Percentiles rank a stretch among this genome's conserved stretches.
These are phyloP conservation scores for Xyrauchen texanus DNA, from an alignment of 2,113 vertebrate genomes.

Conservation along the genomic window DNA sequence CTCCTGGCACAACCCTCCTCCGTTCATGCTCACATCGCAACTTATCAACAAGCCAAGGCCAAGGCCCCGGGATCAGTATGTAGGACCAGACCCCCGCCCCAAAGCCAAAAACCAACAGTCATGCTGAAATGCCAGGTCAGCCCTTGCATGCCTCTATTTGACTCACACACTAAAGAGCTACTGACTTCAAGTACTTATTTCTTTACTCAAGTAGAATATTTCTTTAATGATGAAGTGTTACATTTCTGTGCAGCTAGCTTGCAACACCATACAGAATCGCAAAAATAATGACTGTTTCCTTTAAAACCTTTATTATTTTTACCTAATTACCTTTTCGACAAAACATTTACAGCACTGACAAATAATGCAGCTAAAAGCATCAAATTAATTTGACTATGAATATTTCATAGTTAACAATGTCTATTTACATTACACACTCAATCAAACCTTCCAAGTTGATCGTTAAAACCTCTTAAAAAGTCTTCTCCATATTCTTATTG, in stretches of 20 bases:
- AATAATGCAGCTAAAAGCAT: background rate
- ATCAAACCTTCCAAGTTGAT: slow-evolving; percentile 25
- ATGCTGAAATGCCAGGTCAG: slow-evolving; percentile 6
- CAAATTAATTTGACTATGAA: background rate
- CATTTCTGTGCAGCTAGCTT: too few species aligned
- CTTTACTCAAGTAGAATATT: too few species aligned
- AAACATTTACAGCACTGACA: background rate
- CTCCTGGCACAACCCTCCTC: slow-evolving; percentile 55
- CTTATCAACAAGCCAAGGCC: slow-evolving; percentile 78
- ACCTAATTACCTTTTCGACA: background rate
- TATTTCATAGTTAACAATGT: slow-evolving; percentile 20
- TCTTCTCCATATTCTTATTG: slow-evolving; percentile 21
- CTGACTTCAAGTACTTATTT: too few species aligned
- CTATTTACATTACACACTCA: slow-evolving; percentile 16
- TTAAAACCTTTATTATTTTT: background rate
- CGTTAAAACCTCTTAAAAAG: slow-evolving; percentile 26
- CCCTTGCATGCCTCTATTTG: background rate
- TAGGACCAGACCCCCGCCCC: slow-evolving; percentile 57
- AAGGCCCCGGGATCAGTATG: slow-evolving; percentile 70
- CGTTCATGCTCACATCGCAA: slow-evolving; percentile 69
- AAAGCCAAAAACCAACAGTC: slow-evolving; percentile 43
- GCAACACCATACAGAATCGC: too few species aligned
- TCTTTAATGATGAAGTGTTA: too few species aligned
- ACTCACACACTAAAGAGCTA: background rate
- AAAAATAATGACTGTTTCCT: too few species aligned